Conservation (phyloP, 2,113 vertebrate genomes). For the Oncorhynchus nerka region DNA sequence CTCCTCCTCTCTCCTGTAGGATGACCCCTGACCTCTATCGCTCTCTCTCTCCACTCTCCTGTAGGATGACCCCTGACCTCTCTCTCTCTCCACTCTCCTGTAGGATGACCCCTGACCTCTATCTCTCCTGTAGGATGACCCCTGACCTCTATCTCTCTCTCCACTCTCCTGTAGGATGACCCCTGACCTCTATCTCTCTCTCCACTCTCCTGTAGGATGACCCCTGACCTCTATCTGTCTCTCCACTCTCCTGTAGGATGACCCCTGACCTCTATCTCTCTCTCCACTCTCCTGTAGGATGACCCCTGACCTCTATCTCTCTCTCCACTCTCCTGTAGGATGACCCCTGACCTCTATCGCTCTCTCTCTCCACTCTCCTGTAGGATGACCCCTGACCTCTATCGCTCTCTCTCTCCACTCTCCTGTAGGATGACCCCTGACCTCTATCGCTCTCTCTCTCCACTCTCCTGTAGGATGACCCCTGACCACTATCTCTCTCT, state of each 20-base stretch:
- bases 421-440: background rate
- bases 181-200: conserved; percentile 19
- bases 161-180: background rate
- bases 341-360: conserved; percentile 14
- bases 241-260: background rate
- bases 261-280: conserved; percentile 6
- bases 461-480: conserved; percentile 69
- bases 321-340: too few species aligned
- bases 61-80: conserved; percentile 5
- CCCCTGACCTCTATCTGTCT: conserved; percentile 1
- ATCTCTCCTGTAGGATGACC: too few species aligned
- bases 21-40: conserved; percentile 71
- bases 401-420: too few species aligned
- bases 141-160: conserved; percentile 6
- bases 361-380: too few species aligned
- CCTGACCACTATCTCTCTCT: conserved; percentile 36
- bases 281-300: conserved; percentile 44
- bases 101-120: conserved; percentile 83
- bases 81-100: too few species aligned
- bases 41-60: too few species aligned
- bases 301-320: conserved; percentile 67
- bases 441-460: background rate
- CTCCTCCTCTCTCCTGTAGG: conserved; percentile 57
- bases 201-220: background rate
- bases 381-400: conserved; percentile 75